These are phyloP conservation scores for Platichthys stellatus DNA, from an alignment of 2,113 vertebrate genomes.

Conservation along the genomic window DNA sequence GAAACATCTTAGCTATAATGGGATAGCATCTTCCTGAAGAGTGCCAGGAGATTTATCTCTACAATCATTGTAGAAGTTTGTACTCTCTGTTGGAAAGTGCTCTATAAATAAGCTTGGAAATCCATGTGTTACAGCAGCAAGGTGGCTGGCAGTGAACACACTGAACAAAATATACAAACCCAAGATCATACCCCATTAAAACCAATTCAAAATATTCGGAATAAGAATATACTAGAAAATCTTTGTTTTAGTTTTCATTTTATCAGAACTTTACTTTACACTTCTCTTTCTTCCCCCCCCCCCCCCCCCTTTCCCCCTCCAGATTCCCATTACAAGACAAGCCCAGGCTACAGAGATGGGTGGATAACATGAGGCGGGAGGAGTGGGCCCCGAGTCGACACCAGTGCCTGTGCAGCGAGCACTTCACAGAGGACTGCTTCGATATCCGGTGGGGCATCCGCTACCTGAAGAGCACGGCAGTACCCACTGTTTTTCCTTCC, in stretches of 20 bases:
- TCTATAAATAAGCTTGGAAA: too few relatives aligned
- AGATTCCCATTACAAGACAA: constrained; percentile 90
- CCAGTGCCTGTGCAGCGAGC: constrained; percentile 90
- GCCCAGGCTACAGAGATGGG: constrained; percentile 87
- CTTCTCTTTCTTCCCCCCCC: neutral
- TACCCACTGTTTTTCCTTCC: constrained; percentile 87
- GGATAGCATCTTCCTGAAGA: too few relatives aligned
- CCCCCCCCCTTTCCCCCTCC: neutral
- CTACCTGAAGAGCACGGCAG: constrained; percentile 87
- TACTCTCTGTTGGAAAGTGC: too few relatives aligned
- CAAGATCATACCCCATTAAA: too few relatives aligned
- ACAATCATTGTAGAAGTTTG: too few relatives aligned
- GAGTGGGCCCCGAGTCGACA: constrained; percentile 89
- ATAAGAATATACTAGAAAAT: too few relatives aligned
- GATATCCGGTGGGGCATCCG: constrained; percentile 90
- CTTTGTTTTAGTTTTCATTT: neutral
- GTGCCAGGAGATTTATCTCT: too few relatives aligned
- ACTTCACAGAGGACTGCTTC: constrained; percentile 89
- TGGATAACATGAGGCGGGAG: constrained; percentile 88
- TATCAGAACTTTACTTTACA: neutral
- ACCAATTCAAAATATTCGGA: too few relatives aligned
- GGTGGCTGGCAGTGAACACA: too few relatives aligned
- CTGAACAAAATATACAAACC: too few relatives aligned
- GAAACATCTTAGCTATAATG: too few relatives aligned
- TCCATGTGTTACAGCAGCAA: too few relatives aligned